Evolutionary conservation across 2,888 invertebrate species (phyloP).

Genomic region (Prostheceraeus crozeri): DNA sequence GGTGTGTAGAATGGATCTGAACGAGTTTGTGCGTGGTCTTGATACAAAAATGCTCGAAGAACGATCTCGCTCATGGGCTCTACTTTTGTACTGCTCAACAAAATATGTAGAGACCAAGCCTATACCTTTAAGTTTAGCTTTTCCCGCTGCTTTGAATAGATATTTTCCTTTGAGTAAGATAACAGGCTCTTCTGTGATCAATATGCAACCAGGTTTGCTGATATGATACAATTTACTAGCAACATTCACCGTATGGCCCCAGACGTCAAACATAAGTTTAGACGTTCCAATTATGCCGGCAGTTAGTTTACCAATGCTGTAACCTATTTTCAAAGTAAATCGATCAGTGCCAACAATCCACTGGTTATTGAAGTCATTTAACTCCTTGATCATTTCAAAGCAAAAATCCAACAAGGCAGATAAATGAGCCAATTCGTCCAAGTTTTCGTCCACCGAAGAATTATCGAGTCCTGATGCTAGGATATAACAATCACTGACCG

Average conservation of each 20-base stretch:
- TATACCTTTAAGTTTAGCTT: no score
- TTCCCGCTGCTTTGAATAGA: no score
- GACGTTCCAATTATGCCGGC: slow-evolving; percentile 90
- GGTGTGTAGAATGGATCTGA: no score
- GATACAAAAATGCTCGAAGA: no score
- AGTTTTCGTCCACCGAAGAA: slow-evolving; percentile 65
- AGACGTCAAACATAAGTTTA: slow-evolving; percentile 89
- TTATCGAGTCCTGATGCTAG: slow-evolving; percentile 80
- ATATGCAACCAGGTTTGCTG: no score
- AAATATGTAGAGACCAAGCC: no score
- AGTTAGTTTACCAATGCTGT: slow-evolving; percentile 84
- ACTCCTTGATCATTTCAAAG: slow-evolving; percentile 72
- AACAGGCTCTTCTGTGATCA: no score
- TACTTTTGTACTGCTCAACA: no score
- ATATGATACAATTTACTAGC: slow-evolving; percentile 94
- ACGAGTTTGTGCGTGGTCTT: no score
- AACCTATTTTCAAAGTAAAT: slow-evolving; percentile 64
- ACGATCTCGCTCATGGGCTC: no score
- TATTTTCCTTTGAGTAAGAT: no score
- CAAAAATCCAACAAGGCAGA: slow-evolving; percentile 61
- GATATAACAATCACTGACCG: slow-evolving; percentile 92
- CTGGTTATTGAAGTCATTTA: slow-evolving; percentile 53
- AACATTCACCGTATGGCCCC: slow-evolving; percentile 96
- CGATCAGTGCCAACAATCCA: slow-evolving; percentile 49
- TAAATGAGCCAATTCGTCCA: slow-evolving; percentile 62